phyloP scores from a whole-genome alignment of 2,797 vertebrate genomes.

The Eidolon dupreanum region DNA sequence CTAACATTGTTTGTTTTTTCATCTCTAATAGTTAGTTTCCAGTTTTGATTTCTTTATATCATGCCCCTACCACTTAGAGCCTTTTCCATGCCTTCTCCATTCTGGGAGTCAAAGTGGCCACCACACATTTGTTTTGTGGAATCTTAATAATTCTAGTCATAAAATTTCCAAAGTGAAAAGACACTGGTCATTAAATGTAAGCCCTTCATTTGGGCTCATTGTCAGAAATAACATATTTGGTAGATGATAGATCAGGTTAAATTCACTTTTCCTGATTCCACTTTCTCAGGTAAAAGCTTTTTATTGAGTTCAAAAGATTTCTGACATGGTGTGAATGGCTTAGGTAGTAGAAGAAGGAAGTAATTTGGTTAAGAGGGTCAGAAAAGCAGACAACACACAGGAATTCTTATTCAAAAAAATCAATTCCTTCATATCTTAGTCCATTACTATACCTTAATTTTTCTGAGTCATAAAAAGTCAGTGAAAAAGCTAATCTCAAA shows the following conservation, averaged over 20 bases:
- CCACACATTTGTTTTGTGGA: neutral
- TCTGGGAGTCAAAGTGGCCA: neutral
- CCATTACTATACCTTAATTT: neutral
- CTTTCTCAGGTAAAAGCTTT: neutral
- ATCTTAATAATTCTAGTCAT: neutral
- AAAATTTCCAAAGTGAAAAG: constrained; percentile 1
- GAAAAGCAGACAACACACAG: neutral
- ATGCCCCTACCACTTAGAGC: neutral
- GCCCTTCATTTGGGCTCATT: neutral
- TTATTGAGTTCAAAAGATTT: neutral
- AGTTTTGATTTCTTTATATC: neutral
- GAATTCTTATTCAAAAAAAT: constrained; percentile 53
- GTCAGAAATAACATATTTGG: neutral
- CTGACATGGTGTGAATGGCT: neutral
- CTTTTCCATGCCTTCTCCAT: neutral
- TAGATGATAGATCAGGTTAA: neutral
- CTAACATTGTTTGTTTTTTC: neutral
- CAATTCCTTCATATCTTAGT: constrained; percentile 8
- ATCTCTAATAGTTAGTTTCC: neutral
- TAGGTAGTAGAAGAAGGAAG: neutral
- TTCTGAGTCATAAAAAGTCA: constrained; percentile 33
- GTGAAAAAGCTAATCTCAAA: constrained; percentile 34
- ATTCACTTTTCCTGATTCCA: neutral
- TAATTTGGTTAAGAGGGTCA: neutral
- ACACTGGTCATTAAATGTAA: neutral